phyloP scores from a whole-genome alignment of 2,113 vertebrate species.

The Naja naja region DNA sequence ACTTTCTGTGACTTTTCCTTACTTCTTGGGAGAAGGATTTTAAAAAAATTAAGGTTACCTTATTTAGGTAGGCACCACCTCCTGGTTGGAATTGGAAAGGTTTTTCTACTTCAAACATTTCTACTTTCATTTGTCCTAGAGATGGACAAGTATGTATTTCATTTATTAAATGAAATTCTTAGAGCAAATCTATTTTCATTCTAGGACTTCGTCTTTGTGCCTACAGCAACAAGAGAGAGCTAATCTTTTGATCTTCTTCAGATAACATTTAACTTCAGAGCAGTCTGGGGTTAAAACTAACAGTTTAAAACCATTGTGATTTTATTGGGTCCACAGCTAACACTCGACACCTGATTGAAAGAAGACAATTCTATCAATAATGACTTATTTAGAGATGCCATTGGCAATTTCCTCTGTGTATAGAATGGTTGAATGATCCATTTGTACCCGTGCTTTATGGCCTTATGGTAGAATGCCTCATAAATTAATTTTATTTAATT shows the following conservation, averaged over 20 bases:
- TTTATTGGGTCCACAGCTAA: not conserved
- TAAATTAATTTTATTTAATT: not conserved
- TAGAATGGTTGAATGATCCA: not conserved
- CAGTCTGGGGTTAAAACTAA: not conserved
- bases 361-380: not conserved
- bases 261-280: not conserved
- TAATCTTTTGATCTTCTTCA: not conserved
- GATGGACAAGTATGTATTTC: not conserved
- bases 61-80: not conserved
- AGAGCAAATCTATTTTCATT: not conserved
- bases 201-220: not conserved
- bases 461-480: not conserved
- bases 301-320: not conserved
- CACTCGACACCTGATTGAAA: not conserved
- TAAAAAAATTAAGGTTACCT: not conserved
- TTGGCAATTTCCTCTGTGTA: not conserved
- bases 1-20: not conserved
- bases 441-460: not conserved
- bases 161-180: not conserved
- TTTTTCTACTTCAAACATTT: not conserved
- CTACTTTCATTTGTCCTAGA: not conserved
- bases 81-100: not conserved
- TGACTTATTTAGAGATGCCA: not conserved
- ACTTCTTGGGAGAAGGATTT: not conserved
- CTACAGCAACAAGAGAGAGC: not conserved